Evolutionary conservation across 2,797 vertebrate genomes (phyloP).

Genomic region (Ispidina picta): DNA sequence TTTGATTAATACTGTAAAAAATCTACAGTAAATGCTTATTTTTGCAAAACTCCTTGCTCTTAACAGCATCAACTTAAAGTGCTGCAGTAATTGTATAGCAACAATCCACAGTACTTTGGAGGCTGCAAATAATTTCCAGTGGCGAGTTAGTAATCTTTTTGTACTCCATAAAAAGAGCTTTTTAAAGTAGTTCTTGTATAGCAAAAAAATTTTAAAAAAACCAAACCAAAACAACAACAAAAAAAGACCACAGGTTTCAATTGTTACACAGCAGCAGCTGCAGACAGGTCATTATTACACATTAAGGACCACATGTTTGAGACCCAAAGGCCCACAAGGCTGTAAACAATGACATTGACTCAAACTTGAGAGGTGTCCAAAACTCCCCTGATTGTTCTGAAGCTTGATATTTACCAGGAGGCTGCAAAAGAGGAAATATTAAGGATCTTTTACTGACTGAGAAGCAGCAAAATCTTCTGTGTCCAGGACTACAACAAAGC

Average conservation of each 20-base stretch:
- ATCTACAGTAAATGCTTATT: background rate
- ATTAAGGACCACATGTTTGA: constrained; percentile 24
- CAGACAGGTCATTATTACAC: constrained; percentile 36
- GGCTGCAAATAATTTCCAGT: constrained; percentile 8
- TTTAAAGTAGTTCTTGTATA: constrained; percentile 4
- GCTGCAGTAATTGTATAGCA: constrained; percentile 27
- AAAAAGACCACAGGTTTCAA: background rate
- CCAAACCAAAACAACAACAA: no score
- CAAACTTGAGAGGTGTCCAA: background rate
- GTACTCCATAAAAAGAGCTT: constrained; percentile 20
- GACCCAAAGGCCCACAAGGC: background rate
- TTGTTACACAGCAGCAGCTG: background rate
- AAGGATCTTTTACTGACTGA: background rate
- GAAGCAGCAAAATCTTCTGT: background rate
- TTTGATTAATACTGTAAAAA: background rate
- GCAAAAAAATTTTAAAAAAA: background rate
- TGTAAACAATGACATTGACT: background rate
- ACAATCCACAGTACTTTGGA: background rate
- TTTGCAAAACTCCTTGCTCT: constrained; percentile 2
- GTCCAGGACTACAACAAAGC: background rate
- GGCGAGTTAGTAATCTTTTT: background rate
- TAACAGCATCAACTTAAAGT: background rate
- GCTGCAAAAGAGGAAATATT: background rate
- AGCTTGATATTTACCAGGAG: background rate
- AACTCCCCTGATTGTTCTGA: background rate